Evolutionary conservation across 1,140 invertebrate genomes (phyloP).

Genomic region (Tribolium castaneum): DNA sequence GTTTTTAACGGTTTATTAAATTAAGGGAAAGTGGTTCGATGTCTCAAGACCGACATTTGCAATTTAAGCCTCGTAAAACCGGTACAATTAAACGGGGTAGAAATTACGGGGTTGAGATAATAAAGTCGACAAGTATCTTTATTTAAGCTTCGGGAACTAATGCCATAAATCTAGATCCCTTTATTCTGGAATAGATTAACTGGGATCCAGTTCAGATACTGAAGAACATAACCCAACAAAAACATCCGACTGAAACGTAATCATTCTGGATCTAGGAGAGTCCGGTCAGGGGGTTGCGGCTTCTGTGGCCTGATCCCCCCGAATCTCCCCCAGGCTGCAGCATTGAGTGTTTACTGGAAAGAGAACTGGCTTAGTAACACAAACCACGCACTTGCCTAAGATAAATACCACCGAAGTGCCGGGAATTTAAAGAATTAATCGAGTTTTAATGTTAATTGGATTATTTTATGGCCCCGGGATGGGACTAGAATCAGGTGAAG

Average conservation of each 20-base stretch:
- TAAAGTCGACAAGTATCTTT: conserved; percentile 34
- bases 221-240: conserved; percentile 32
- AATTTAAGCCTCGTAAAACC: conserved; percentile 15
- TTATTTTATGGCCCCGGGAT: conserved; percentile 18
- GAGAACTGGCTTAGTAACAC: conserved; percentile 31
- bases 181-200: conserved; percentile 34
- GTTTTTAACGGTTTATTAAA: neutral
- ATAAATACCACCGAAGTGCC: conserved; percentile 24
- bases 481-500: neutral
- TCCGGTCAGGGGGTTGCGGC: conserved; percentile 26
- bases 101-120: conserved; percentile 17
- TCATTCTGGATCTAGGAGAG: conserved; percentile 31
- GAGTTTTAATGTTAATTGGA: conserved; percentile 36
- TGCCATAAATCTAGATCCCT: conserved; percentile 28
- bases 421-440: conserved; percentile 36
- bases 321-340: conserved; percentile 1
- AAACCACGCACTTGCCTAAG: conserved; percentile 34
- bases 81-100: conserved; percentile 16
- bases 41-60: conserved; percentile 20
- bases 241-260: conserved; percentile 20
- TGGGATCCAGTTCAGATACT: conserved; percentile 24
- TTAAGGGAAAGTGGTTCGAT: neutral
- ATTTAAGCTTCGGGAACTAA: conserved; percentile 34
- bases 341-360: conserved; percentile 33
- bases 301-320: conserved; percentile 24